Evolutionary conservation across 2,888 invertebrate genomes (phyloP).

Genomic region (Nemapogon koenigi): DNA sequence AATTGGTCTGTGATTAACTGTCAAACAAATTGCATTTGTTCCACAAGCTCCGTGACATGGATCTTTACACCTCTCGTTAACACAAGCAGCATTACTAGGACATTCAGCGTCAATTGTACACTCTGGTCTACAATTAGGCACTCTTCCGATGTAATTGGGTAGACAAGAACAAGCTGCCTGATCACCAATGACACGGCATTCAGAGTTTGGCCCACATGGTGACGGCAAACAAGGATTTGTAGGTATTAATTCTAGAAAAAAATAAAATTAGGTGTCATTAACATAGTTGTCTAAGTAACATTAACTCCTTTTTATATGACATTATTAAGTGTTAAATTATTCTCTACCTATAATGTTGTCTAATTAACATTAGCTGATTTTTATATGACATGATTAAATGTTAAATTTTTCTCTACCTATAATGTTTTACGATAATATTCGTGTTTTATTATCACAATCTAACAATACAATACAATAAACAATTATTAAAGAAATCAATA

Average conservation of each 20-base stretch:
- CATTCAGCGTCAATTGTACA: conserved; percentile 84
- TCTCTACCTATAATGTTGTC: too few relatives aligned
- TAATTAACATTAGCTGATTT: too few relatives aligned
- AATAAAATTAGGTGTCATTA: background rate
- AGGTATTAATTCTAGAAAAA: conserved; percentile 1
- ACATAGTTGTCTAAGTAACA: too few relatives aligned
- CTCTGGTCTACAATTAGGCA: conserved; percentile 86
- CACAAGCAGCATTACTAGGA: conserved; percentile 80
- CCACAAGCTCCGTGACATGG: conserved; percentile 85
- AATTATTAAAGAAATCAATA: too few relatives aligned
- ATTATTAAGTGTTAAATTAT: too few relatives aligned
- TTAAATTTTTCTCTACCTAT: too few relatives aligned
- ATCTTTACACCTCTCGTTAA: conserved; percentile 81
- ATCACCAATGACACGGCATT: conserved; percentile 79
- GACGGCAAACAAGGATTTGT: conserved; percentile 78
- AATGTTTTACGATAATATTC: too few relatives aligned
- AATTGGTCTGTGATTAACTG: conserved; percentile 82
- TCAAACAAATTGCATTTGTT: conserved; percentile 79
- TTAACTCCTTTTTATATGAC: too few relatives aligned
- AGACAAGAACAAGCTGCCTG: conserved; percentile 88
- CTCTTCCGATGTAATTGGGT: conserved; percentile 80
- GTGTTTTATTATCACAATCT: too few relatives aligned
- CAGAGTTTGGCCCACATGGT: conserved; percentile 84
- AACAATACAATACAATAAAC: too few relatives aligned
- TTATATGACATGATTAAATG: too few relatives aligned